Evolutionary conservation across 2,888 invertebrate genomes (phyloP).

Genomic region (Tachina grossa): DNA sequence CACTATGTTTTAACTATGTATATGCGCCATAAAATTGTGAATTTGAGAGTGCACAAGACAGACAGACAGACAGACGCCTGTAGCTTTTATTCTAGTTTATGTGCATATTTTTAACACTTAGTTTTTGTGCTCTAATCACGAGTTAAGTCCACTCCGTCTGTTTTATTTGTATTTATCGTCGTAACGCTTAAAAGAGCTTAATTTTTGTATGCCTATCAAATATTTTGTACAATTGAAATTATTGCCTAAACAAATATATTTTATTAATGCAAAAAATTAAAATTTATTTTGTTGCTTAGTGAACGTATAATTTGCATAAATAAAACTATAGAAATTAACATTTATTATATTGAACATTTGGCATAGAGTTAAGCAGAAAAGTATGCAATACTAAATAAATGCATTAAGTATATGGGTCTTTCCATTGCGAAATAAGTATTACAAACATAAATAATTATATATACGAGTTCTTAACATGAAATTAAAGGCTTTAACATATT

Average conservation of each 20-base stretch:
- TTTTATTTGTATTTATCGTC: neutral
- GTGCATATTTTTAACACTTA: neutral
- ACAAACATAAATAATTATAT: no score
- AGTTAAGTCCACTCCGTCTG: neutral
- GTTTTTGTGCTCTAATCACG: neutral
- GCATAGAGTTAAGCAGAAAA: slow-evolving; percentile 23
- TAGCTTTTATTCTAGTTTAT: neutral
- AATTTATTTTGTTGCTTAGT: slow-evolving; percentile 51
- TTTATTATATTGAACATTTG: neutral
- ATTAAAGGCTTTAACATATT: no score
- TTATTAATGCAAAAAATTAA: neutral
- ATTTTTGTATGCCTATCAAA: slow-evolving; percentile 17
- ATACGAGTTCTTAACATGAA: no score
- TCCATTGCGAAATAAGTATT: neutral
- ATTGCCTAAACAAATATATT: slow-evolving; percentile 33
- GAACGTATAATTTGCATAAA: slow-evolving; percentile 42
- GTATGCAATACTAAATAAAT: neutral
- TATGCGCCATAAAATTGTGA: no score
- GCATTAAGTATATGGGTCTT: slow-evolving; percentile 12
- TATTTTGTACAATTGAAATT: slow-evolving; percentile 52
- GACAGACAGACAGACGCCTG: neutral
- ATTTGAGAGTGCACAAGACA: no score
- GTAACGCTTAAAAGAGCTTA: slow-evolving; percentile 49
- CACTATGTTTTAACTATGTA: no score
- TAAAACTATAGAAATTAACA: slow-evolving; percentile 12